These are phyloP conservation scores for Lasioglossum morio DNA, from an alignment of 2,888 invertebrate species.

Conservation along the genomic window DNA sequence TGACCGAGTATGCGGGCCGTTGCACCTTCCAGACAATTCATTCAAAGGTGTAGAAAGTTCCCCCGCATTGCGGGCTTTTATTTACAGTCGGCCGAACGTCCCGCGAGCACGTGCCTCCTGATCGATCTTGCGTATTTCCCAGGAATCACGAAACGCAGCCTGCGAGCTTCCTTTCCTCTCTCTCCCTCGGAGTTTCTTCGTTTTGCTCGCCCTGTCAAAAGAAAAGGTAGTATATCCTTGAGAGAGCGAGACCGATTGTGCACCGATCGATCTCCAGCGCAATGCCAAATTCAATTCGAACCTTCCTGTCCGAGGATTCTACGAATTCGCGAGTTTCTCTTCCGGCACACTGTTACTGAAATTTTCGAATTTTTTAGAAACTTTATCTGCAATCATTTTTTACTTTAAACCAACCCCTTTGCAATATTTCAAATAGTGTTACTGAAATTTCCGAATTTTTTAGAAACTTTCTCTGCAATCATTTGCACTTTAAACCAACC, in stretches of 20 bases:
- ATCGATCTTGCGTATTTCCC: constrained; percentile 54
- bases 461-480: too few relatives aligned
- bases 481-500: too few relatives aligned
- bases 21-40: constrained; percentile 27
- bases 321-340: constrained; percentile 18
- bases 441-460: neutral
- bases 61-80: constrained; percentile 66
- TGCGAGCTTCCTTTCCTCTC: neutral
- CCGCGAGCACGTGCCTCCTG: constrained; percentile 51
- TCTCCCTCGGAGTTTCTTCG: neutral
- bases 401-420: too few relatives aligned
- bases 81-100: constrained; percentile 57
- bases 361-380: neutral
- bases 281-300: constrained; percentile 44
- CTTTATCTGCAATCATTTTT: too few relatives aligned
- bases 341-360: neutral
- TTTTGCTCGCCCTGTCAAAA: neutral
- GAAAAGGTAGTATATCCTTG: constrained; percentile 1
- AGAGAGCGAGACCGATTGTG: constrained; percentile 1
- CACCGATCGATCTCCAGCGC: constrained; percentile 40
- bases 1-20: constrained; percentile 27
- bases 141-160: constrained; percentile 43
- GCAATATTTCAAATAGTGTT: neutral
- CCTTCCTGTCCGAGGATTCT: neutral
- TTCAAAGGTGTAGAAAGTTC: constrained; percentile 39